A percentile compares a stretch with the other conserved stretches of the same genome.
Conservation (phyloP, 2,113 vertebrate species). For the Agapornis roseicollis region DNA sequence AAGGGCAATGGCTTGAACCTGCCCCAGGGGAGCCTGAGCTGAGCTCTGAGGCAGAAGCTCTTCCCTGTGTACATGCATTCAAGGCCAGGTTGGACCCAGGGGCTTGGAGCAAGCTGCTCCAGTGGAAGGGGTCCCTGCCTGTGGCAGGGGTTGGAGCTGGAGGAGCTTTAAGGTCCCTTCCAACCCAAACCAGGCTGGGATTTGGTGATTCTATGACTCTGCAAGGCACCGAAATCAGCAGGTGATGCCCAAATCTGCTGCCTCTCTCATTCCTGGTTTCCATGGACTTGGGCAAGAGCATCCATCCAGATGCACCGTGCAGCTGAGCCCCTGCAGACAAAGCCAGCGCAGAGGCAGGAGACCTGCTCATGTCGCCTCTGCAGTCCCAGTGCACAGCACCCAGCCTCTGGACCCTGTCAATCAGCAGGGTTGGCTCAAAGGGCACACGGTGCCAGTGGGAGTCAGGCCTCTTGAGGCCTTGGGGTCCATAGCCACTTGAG, state of each 20-base stretch:
- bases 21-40: too few species aligned
- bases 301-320: not conserved
- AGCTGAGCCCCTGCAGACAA: not conserved
- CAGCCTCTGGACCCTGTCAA: not conserved
- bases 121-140: too few species aligned
- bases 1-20: not conserved
- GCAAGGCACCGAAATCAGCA: not conserved
- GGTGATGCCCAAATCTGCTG: not conserved
- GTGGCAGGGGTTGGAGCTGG: not conserved
- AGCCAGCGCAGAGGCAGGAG: not conserved
- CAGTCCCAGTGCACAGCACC: accelerated
- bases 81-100: too few species aligned
- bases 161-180: not conserved
- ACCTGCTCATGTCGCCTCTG: accelerated
- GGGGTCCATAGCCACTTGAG: too few species aligned
- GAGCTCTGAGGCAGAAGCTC: too few species aligned
- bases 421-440: not conserved
- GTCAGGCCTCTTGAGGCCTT: too few species aligned
- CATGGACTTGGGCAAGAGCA: not conserved
- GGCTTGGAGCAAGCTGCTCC: too few species aligned
- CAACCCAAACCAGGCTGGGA: not conserved
- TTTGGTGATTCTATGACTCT: not conserved
- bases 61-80: too few species aligned
- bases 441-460: accelerated
- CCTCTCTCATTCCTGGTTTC: not conserved